phyloP scores from a whole-genome alignment of 1,140 invertebrate species.

The Laodelphax striatellus region DNA sequence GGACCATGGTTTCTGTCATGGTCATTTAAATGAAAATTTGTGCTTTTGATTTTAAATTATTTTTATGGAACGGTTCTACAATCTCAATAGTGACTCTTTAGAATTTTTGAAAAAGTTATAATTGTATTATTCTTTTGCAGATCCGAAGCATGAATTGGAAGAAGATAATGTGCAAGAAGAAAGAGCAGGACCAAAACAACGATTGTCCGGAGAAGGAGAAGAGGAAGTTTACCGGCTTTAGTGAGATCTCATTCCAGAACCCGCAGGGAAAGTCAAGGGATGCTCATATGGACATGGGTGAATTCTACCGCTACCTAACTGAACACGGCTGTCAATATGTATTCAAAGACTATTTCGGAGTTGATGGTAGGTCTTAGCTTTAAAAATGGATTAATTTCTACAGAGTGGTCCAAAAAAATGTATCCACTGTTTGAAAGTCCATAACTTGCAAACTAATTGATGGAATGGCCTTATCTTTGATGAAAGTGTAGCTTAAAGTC shows the following conservation, averaged over 20 bases:
- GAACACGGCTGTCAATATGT: constrained; percentile 48
- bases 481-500: too few relatives aligned
- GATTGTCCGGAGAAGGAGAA: background rate
- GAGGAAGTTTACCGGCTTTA: constrained; percentile 53
- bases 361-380: constrained; percentile 36
- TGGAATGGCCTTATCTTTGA: too few relatives aligned
- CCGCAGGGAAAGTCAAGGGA: constrained; percentile 35
- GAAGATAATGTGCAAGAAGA: constrained; percentile 37
- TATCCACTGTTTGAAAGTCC: too few relatives aligned
- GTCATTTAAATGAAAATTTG: too few relatives aligned
- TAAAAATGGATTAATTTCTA: too few relatives aligned
- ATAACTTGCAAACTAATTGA: too few relatives aligned
- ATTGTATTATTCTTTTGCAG: constrained; percentile 30
- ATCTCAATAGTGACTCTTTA: too few relatives aligned
- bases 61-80: too few relatives aligned
- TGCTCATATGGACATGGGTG: constrained; percentile 60
- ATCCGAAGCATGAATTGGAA: constrained; percentile 44
- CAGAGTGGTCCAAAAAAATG: too few relatives aligned
- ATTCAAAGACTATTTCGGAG: constrained; percentile 67
- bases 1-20: too few relatives aligned
- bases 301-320: constrained; percentile 56
- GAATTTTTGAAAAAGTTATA: too few relatives aligned
- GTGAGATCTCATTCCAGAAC: constrained; percentile 55
- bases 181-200: constrained; percentile 29
- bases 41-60: too few relatives aligned